Conservation (phyloP, 2,888 invertebrate genomes). For the Nephrotoma flavescens region DNA sequence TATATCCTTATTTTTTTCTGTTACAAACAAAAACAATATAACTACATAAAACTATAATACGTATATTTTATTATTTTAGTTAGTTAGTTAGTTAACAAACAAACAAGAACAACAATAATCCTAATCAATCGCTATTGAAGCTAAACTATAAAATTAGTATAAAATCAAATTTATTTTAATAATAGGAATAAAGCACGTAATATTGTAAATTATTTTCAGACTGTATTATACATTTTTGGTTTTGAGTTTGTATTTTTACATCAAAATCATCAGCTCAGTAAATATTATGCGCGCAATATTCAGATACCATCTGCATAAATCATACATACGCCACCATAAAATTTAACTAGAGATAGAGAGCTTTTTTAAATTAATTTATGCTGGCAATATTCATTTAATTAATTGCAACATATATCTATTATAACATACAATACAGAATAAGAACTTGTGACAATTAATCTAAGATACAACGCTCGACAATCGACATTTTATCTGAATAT, state of each 20-base stretch:
- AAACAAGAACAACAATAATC: not conserved
- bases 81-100: not conserved
- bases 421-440: too few relatives aligned
- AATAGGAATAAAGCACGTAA: not conserved
- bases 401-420: too few relatives aligned
- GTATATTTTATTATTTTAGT: not conserved
- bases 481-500: too few relatives aligned
- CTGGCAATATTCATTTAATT: not conserved
- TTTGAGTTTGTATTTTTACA: not conserved
- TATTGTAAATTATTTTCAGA: not conserved
- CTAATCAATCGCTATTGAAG: not conserved
- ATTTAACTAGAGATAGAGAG: not conserved
- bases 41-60: not conserved
- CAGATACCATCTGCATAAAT: not conserved
- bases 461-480: too few relatives aligned
- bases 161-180: not conserved
- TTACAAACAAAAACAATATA: not conserved
- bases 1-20: constrained; percentile 16
- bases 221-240: not conserved
- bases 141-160: not conserved
- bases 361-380: not conserved
- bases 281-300: not conserved
- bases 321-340: not conserved
- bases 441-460: too few relatives aligned
- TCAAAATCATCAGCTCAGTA: not conserved